Evolutionary conservation across 2,113 vertebrate species (phyloP).

Genomic region (Thamnophis sirtalis): DNA sequence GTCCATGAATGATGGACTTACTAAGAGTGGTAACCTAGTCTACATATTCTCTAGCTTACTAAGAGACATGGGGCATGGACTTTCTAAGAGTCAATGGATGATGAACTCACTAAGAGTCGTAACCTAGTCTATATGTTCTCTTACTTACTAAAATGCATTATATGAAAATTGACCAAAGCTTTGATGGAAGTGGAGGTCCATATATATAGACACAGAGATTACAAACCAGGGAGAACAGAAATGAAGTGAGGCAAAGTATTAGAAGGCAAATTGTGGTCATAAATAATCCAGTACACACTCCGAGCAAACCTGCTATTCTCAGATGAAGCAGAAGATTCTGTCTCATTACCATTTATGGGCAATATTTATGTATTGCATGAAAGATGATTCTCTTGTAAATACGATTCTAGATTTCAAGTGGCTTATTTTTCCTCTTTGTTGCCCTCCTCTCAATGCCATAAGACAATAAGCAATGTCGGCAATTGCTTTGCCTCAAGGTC

Average conservation of each 20-base stretch:
- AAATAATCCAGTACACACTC: neutral
- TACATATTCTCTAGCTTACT: neutral
- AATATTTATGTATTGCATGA: neutral
- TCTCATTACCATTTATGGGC: neutral
- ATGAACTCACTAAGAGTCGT: neutral
- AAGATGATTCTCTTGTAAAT: neutral
- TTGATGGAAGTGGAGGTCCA: neutral
- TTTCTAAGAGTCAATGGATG: neutral
- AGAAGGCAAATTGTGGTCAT: neutral
- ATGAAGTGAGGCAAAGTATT: neutral
- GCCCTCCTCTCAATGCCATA: neutral
- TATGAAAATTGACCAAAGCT: neutral
- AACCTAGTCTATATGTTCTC: neutral
- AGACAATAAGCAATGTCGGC: neutral
- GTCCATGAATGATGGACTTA: neutral
- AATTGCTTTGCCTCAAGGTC: neutral
- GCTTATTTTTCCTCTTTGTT: neutral
- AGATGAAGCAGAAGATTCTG: neutral
- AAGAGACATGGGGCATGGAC: neutral
- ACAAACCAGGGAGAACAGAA: neutral
- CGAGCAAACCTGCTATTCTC: neutral
- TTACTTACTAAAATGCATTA: neutral
- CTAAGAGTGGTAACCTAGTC: neutral
- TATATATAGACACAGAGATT: neutral
- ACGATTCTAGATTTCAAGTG: neutral